A percentile compares a stretch with the other conserved stretches of the same genome.
Evolutionary conservation across 2,113 vertebrate species (phyloP).

Genomic region (Chroicocephalus ridibundus): DNA sequence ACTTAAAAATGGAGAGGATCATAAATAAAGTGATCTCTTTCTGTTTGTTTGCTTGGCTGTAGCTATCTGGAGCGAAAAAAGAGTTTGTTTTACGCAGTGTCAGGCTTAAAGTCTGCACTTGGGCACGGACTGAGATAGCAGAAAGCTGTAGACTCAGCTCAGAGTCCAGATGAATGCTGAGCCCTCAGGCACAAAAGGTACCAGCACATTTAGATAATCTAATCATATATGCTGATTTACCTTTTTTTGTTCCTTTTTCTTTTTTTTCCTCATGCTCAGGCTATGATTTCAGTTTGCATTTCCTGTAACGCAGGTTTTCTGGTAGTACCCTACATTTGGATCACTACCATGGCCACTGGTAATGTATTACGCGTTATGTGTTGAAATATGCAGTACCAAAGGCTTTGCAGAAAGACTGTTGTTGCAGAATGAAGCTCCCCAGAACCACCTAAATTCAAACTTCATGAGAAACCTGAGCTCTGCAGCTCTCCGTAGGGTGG

Average conservation of each 20-base stretch:
- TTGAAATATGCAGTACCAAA: neutral
- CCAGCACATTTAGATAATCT: neutral
- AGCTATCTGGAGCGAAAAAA: neutral
- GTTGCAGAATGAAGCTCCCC: neutral
- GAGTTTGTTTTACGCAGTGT: neutral
- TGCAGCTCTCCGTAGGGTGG: too few species aligned
- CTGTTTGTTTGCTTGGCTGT: neutral
- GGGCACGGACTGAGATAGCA: neutral
- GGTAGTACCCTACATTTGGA: too few species aligned
- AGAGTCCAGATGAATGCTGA: neutral
- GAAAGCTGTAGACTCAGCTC: neutral
- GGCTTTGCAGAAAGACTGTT: neutral
- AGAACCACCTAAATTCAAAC: neutral
- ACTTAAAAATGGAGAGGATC: neutral
- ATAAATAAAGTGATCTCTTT: neutral
- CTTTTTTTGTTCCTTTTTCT: too few species aligned
- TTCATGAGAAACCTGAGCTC: neutral
- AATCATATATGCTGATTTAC: neutral
- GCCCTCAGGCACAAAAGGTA: neutral
- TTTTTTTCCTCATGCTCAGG: neutral
- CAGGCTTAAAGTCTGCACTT: neutral
- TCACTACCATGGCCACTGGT: neutral
- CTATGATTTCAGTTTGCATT: neutral
- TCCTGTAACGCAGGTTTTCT: neutral
- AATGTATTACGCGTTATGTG: fast-evolving